phyloP scores from a whole-genome alignment of 92 coral and sea anemone species.

The Bergia sp. region DNA sequence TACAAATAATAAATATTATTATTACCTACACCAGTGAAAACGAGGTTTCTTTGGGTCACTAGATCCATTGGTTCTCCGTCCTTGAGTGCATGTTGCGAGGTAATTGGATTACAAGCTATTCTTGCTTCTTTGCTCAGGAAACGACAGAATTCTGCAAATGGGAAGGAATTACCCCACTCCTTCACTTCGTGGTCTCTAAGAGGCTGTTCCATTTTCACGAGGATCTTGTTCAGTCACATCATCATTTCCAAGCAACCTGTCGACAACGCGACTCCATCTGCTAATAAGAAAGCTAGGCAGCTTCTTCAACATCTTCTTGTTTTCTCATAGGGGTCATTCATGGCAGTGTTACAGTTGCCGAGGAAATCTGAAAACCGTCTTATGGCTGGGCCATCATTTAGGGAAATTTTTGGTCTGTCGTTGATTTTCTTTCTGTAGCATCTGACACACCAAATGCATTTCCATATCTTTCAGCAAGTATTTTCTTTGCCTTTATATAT shows the following conservation, averaged over 20 bases:
- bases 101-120: slow-evolving; percentile 57
- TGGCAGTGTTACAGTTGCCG: slow-evolving; percentile 1
- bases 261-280: slow-evolving; percentile 59
- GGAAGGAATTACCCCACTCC: slow-evolving; percentile 7
- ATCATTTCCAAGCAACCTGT: slow-evolving; percentile 44
- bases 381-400: slow-evolving; percentile 44
- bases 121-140: slow-evolving; percentile 48
- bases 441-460: slow-evolving; percentile 42
- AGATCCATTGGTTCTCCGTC: neutral
- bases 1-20: too few relatives aligned
- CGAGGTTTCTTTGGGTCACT: neutral
- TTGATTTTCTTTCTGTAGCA: slow-evolving; percentile 52
- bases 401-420: slow-evolving; percentile 54
- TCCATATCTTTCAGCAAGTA: slow-evolving; percentile 13
- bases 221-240: slow-evolving; percentile 6
- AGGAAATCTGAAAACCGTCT: slow-evolving; percentile 55
- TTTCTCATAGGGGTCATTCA: neutral
- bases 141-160: slow-evolving; percentile 49
- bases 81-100: slow-evolving; percentile 30
- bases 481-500: slow-evolving; percentile 35
- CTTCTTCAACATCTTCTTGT: slow-evolving; percentile 41
- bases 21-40: neutral
- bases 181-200: neutral
- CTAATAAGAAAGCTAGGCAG: slow-evolving; percentile 41
- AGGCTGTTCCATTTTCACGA: neutral